Evolutionary conservation across 2,888 invertebrate genomes (phyloP).

Genomic region (Crioceris asparagi): DNA sequence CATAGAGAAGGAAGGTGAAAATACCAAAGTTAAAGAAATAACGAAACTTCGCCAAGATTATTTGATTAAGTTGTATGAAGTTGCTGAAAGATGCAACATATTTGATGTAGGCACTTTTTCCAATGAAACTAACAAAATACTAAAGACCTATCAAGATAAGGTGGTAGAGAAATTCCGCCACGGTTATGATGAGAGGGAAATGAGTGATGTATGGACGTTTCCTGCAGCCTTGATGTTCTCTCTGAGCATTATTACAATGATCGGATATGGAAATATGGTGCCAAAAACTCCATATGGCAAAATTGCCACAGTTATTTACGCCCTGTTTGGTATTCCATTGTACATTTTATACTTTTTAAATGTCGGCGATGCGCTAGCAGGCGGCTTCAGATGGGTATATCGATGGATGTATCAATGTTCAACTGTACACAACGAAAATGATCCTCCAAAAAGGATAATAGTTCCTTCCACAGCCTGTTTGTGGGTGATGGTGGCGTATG

Average conservation of each 20-base stretch:
- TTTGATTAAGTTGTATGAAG: constrained; percentile 55
- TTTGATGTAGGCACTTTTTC: constrained; percentile 40
- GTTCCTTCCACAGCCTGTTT: constrained; percentile 83
- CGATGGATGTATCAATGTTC: constrained; percentile 64
- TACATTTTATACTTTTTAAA: constrained; percentile 81
- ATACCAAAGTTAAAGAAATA: constrained; percentile 17
- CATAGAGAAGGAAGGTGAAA: constrained; percentile 49
- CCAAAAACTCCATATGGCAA: constrained; percentile 77
- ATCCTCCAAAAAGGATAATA: constrained; percentile 55
- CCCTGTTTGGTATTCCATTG: constrained; percentile 77
- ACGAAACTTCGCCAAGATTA: constrained; percentile 42
- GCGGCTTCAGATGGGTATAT: constrained; percentile 71
- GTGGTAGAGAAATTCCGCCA: constrained; percentile 55
- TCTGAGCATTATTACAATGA: constrained; percentile 82
- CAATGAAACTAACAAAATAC: constrained; percentile 46
- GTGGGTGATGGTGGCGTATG: constrained; percentile 79
- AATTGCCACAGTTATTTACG: constrained; percentile 73
- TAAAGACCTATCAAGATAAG: constrained; percentile 56
- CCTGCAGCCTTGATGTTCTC: constrained; percentile 84
- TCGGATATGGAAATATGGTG: constrained; percentile 80
- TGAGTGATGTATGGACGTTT: constrained; percentile 71
- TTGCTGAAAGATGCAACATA: constrained; percentile 52
- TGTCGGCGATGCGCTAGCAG: constrained; percentile 78
- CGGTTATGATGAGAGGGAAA: constrained; percentile 56
- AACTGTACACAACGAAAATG: constrained; percentile 40